A percentile compares a stretch with the other conserved stretches of the same genome.
These are phyloP conservation scores for Cephus nigrinus DNA, from an alignment of 2,888 invertebrate species.

Conservation along the genomic window DNA sequence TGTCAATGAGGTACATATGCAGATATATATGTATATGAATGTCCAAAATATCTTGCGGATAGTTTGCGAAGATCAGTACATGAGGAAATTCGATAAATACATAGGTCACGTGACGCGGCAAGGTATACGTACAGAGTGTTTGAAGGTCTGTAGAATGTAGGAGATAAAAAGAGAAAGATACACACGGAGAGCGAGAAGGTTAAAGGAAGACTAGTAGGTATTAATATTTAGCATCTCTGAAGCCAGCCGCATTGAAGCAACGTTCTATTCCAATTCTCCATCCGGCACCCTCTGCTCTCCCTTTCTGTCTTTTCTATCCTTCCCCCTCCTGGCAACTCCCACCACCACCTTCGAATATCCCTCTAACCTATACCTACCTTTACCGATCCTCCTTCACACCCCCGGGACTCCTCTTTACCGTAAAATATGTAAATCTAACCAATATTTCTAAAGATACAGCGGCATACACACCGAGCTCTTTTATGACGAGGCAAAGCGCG, in stretches of 20 bases:
- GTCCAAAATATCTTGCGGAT: not conserved
- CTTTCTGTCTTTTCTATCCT: conserved; percentile 32
- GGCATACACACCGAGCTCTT: conserved; percentile 42
- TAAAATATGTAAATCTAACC: conserved; percentile 65
- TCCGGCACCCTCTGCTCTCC: conserved; percentile 12
- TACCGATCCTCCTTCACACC: conserved; percentile 12
- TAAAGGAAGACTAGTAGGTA: conserved; percentile 64
- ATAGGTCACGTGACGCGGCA: too few species aligned
- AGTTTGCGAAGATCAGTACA: not conserved
- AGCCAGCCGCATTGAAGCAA: conserved; percentile 61
- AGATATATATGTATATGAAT: not conserved
- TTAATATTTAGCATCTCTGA: conserved; percentile 66
- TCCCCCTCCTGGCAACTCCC: conserved; percentile 28
- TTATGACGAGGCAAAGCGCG: conserved; percentile 51
- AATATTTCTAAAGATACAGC: conserved; percentile 63
- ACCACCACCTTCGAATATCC: conserved; percentile 30
- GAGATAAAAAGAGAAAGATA: conserved; percentile 26
- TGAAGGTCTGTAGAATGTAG: conserved; percentile 17
- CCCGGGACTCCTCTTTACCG: conserved; percentile 51
- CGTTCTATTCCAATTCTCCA: conserved; percentile 55
- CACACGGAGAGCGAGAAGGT: conserved; percentile 45
- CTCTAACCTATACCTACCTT: conserved; percentile 8
- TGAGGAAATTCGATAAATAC: not conserved
- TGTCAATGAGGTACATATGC: not conserved
- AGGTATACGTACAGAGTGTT: too few species aligned